Evolutionary conservation across 2,888 invertebrate species (phyloP), one percentile per base, ranked within the genome.

Genomic region (Scrobipalpa atriplicella): DNA sequence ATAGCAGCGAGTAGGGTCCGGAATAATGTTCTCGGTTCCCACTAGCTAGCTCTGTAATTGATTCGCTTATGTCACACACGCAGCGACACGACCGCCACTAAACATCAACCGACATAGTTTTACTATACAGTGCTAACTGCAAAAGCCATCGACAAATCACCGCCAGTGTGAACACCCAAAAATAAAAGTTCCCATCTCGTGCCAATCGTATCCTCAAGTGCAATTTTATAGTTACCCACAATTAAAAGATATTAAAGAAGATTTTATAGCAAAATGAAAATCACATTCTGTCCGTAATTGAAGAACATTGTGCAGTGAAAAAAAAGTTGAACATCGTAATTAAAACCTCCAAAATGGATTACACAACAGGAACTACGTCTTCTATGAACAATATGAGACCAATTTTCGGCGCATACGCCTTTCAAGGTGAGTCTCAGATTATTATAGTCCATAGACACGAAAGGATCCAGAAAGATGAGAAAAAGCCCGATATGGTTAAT

Each of bases 331-430:
- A 78, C 73, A 76, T 79, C 73, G 78, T 81, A 84, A 84, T 85
- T 76, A 84, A 86, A 84, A 80, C 77, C 78, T 81, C 82, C 78
- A 80, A 85, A 89, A 93, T 93, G 93, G 93, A 93, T 90, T 93
- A 92, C 84, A 81, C 90, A 82, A 87, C 92, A 85, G 92, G 91
- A 85, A 88, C 88, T 79, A 83, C 92, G 82, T 89, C 92, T 82
- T 87, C 92, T 72, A 87, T 92, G 90, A 91, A 89, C 82, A 94
- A 95, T 87, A 96, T 96, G 94, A 94, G 96, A 80, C 96, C 96
- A 73, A 94, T 96, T 78, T 96, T 96, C 89, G 95, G 96, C 77
- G 96, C 96, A 83, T 97, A 97, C 93, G 96, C 96, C 75, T 97
- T 96, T 93, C 97, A 97, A 96, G 97, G 97, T 97, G 93, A 91